Percentiles rank a stretch among this genome's conserved stretches.
Evolutionary conservation across 2,797 vertebrate species (phyloP).

Genomic region (Gobio occitaniae): DNA sequence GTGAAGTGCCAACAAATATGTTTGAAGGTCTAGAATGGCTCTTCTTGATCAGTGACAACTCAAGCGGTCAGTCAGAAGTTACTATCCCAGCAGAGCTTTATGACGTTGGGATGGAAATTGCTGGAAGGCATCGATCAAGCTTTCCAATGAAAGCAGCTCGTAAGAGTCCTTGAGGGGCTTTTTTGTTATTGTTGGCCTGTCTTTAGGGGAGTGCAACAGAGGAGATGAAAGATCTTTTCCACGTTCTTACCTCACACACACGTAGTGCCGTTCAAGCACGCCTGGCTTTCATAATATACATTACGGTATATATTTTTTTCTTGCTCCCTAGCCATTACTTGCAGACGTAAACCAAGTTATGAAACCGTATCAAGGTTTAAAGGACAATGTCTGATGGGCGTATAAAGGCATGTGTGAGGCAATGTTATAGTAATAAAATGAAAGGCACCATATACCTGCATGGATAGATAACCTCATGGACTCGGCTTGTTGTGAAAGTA

Average conservation of each 20-base stretch:
- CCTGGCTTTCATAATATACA: constrained; percentile 18
- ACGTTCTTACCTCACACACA: constrained; percentile 12
- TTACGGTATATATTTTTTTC: neutral
- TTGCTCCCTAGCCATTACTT: neutral
- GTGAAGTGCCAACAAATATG: neutral
- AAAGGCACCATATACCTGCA: constrained; percentile 13
- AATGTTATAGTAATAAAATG: constrained; percentile 12
- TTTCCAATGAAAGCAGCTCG: constrained; percentile 24
- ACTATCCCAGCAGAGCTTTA: constrained; percentile 9
- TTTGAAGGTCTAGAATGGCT: neutral
- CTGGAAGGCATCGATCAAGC: constrained; percentile 19
- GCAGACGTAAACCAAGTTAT: constrained; percentile 16
- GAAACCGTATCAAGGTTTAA: constrained; percentile 39
- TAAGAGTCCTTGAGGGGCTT: constrained; percentile 41
- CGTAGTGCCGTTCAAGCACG: constrained; percentile 20
- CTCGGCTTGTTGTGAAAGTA: neutral
- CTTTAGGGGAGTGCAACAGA: neutral
- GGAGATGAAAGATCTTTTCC: constrained; percentile 1
- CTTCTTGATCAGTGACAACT: neutral
- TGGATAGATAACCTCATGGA: neutral
- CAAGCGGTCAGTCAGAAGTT: neutral
- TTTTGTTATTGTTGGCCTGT: constrained; percentile 45
- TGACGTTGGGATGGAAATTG: constrained; percentile 27
- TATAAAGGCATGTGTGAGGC: constrained; percentile 13
- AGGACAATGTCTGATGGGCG: constrained; percentile 39